Evolutionary conservation across 2,113 vertebrate species (phyloP), one percentile per base, ranked within the genome.

Genomic region (Tauraco erythrolophus): DNA sequence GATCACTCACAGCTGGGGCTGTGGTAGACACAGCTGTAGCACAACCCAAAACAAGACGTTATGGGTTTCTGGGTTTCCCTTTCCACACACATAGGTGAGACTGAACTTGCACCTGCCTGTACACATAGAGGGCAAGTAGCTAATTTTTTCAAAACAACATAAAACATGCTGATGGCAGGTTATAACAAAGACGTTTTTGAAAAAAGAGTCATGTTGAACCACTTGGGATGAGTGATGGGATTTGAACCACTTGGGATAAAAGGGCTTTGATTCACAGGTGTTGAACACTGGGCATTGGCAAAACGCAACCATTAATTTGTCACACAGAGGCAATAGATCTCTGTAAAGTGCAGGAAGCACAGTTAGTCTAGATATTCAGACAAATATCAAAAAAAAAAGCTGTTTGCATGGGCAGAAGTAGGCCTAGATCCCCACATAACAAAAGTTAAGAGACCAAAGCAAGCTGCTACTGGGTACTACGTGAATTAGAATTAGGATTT

Each of bases 211-310:
- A n/a, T n/a, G 12, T 43, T 43, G 41, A 43, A 43, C n/a, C n/a
- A n/a, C 41, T 43, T 43, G 27, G 21, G 30, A 28, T 30, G n/a
- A n/a, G n/a, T n/a, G n/a, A n/a, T n/a, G n/a, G n/a, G 41, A 13
- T 43, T 43, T 43, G 41, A 43, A 43, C n/a, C n/a, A n/a, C 41
- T 43, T 43, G 27, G 21, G 30, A 28, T 30, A 10, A 50, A 57
- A 62, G 35, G 25, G 33, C 16, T 70, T 27, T 50, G 27, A 60
- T 43, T 39, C 14, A 17, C 19, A 17, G 19, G 9, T 45, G 10
- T 24, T 31, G 23, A 48, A 48, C 6, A 16, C 8, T 43, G 33
- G 33, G 23, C 19, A 2, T 0, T 25, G n/a, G 11, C 2, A 1
- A 65, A 81, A 70, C 5, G 48, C 19, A 39, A 3, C 33, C n/a